Conservation (phyloP, 2,113 vertebrate genomes). For the Asarcornis scutulata region DNA sequence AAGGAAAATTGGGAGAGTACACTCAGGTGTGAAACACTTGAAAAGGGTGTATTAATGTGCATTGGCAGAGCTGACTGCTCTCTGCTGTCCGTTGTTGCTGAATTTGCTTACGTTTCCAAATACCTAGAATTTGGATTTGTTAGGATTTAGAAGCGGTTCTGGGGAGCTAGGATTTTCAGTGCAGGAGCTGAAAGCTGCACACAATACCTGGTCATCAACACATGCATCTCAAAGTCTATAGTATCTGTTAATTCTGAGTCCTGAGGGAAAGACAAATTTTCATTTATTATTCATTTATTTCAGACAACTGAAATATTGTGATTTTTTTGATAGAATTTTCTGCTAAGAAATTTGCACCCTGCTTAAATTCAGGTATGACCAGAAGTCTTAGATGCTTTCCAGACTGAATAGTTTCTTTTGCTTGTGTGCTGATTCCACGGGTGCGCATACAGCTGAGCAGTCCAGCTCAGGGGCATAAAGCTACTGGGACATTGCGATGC, state of each 20-base stretch:
- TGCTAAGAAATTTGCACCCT: not conserved
- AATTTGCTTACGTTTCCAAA: not conserved
- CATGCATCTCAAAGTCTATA: not conserved
- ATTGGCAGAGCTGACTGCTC: not conserved
- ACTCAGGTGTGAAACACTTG: not conserved
- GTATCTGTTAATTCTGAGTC: not conserved
- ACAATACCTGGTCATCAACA: not conserved
- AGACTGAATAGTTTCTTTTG: too few species aligned
- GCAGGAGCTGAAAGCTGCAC: not conserved
- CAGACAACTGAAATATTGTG: not conserved
- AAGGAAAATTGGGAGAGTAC: not conserved
- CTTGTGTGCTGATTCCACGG: not conserved
- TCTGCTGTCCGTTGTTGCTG: not conserved
- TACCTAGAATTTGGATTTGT: not conserved
- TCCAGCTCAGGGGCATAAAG: not conserved
- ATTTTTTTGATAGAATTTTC: not conserved
- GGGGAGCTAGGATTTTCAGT: not conserved
- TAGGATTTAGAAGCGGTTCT: not conserved
- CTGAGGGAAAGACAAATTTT: not conserved
- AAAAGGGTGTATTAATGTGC: not conserved
- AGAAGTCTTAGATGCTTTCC: not conserved
- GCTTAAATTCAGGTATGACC: not conserved
- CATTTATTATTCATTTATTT: not conserved
- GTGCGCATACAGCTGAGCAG: not conserved
- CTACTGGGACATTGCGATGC: accelerated